Base-by-base conservation (phyloP, 2,888 invertebrate species). In the Exephanes ischioxanthus region DNA sequence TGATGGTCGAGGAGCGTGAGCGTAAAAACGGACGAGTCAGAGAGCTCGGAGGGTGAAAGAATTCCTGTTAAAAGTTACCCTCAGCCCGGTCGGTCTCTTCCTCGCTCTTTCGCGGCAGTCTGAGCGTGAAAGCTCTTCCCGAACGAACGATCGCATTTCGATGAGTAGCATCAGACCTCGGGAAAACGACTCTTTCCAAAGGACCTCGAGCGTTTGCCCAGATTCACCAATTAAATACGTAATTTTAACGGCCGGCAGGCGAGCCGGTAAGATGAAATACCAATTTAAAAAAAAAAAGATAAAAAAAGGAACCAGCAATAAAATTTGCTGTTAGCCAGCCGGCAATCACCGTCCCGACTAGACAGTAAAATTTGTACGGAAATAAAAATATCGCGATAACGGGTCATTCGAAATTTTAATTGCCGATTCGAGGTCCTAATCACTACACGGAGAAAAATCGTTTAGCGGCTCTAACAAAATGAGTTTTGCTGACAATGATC, bases 41-140 rank as follows among this genome's bases (percentile, higher is more conserved):
- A 68, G 53, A 70, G 51, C 71, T 82, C 76, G 70, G 41, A 76
- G 81, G 71, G 70, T 77, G 82, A 71, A 82, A 82, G 82, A 77
- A 82, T 82, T 82, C 70, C 76, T 82, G 82, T 82, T 82, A 82
- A 82, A 82, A 82, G 82, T 82, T 82, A 71, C 76, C 76, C 76
- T 71, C 70, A 9, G 48, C 19, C 41, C 45, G 11, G 33, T 19
- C 41, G 33, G 63, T 48, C 19, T 19, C 14, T 63, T 30, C 63
- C 51, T 51, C 76, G 14, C 58, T 51, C 75, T 67, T 67, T 68
- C 48, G 55, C 61, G 30, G 63, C 30, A 41, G 63, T 53, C 45
- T 26, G 71, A 82, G 82, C 82, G 63, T 71, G 71, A 76, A 82
- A 82, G 76, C 76, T 76, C 76, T 30, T 76, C 26, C 48, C 76